These are phyloP conservation scores for Sebastolobus altivelis DNA, from an alignment of 2,797 vertebrate species.

Conservation along the genomic window DNA sequence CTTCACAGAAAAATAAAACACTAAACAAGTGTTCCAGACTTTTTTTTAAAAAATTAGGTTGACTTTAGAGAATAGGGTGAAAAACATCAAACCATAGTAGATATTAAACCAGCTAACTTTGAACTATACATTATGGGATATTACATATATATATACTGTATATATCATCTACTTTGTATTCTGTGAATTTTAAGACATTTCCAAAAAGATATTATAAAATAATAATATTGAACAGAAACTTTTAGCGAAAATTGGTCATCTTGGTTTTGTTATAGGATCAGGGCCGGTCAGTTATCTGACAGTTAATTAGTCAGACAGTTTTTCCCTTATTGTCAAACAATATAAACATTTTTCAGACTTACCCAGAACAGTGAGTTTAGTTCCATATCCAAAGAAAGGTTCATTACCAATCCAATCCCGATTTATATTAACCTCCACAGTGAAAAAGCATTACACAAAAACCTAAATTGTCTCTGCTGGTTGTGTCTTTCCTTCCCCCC, in stretches of 20 bases:
- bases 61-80: background rate
- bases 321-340: too few relatives aligned
- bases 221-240: background rate
- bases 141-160: background rate
- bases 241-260: background rate
- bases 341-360: too few relatives aligned
- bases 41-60: too few relatives aligned
- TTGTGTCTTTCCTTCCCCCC: slow-evolving; percentile 37
- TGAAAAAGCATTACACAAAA: slow-evolving; percentile 88
- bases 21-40: too few relatives aligned
- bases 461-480: slow-evolving; percentile 53
- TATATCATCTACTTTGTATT: background rate
- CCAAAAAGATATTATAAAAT: too few relatives aligned
- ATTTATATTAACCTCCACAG: slow-evolving; percentile 75
- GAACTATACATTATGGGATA: background rate
- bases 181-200: background rate
- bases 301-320: too few relatives aligned
- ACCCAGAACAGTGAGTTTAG: too few relatives aligned
- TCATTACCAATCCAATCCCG: fast-evolving
- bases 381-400: too few relatives aligned
- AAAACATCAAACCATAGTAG: background rate
- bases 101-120: background rate
- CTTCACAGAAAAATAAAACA: too few relatives aligned
- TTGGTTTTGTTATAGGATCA: too few relatives aligned
- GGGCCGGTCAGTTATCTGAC: too few relatives aligned